Evolutionary conservation across 2,888 invertebrate genomes (phyloP), one percentile per base, ranked within the genome.

Genomic region (Lithophane socia): DNA sequence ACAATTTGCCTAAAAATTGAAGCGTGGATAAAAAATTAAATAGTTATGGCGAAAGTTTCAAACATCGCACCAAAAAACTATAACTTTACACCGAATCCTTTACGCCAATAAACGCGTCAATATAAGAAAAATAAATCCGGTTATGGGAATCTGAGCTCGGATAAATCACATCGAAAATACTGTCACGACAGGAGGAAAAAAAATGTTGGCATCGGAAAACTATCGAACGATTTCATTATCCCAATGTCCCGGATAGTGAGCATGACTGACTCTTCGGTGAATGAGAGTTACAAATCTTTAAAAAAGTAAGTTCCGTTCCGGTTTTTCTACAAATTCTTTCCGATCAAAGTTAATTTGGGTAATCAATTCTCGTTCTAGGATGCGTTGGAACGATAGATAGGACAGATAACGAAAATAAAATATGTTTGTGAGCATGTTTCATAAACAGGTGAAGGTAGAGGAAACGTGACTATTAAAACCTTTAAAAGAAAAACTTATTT

Each of bases 141-240:
- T 94, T 95, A 95, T 96, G 96, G 95, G 96, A 96, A 96, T 92
- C 94, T 90, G 90, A 92, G 89, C 89, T 90, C 88, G 91, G 94
- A 93, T 95, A 94, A 95, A 95, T 96, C 95, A 95, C 95, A 94
- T 92, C 93, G 93, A 93, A 95, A 95, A 94, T 94, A 93, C 93
- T 94, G 94, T 96, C 96, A 96, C 96, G 96, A 95, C 88, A 86
- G 75, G 87, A 87, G 91, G n/a, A n/a, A 93, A 94, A 95, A 95
- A 95, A 94, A 94, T 92, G 88, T 89, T 88, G 88, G 89, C 90
- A 93, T 92, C 93, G 93, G 92, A 94, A 94, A 94, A 92, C 91
- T 92, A 91, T 90, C 92, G 87, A 91, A 92, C 90, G 92, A 93
- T 94, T 95, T 93, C 94, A 94, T 94, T 95, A 94, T 93, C 89